These are phyloP conservation scores for Theonella swinhoei DNA, from an alignment of 37 sponge, comb jelly and placozoan genomes.

Conservation along the genomic window DNA sequence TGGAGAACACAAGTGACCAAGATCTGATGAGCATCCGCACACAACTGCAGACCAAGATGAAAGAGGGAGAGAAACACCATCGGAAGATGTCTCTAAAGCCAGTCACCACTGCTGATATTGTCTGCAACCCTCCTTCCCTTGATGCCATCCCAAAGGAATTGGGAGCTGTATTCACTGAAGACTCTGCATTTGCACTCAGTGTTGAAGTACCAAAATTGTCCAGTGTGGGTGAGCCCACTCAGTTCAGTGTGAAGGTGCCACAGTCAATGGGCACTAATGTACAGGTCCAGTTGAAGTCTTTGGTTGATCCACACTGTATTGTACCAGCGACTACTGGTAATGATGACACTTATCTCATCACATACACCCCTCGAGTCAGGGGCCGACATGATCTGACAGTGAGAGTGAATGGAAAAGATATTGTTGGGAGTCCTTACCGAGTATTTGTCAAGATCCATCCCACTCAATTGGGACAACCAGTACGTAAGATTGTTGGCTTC, in stretches of 20 bases:
- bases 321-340: not conserved
- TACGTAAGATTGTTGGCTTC: not conserved
- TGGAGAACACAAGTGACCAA: not conserved
- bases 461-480: conserved; percentile 19
- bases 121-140: not conserved
- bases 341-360: not conserved
- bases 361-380: conserved; percentile 15
- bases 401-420: conserved; percentile 5
- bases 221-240: not conserved
- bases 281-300: not conserved
- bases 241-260: not conserved
- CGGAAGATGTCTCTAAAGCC: not conserved
- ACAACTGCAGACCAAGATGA: not conserved
- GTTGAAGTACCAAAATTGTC: not conserved
- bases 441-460: conserved; percentile 36
- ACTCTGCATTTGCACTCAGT: not conserved
- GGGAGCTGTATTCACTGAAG: not conserved
- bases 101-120: conserved; percentile 14
- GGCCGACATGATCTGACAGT: conserved; percentile 20
- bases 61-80: not conserved
- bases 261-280: not conserved
- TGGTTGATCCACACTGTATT: not conserved
- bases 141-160: not conserved
- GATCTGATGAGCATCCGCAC: conserved; percentile 4
- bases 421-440: conserved; percentile 23